These are phyloP conservation scores for Halocynthia aurantium DNA, from an alignment of 23 tunicate genomes.

Conservation along the genomic window DNA sequence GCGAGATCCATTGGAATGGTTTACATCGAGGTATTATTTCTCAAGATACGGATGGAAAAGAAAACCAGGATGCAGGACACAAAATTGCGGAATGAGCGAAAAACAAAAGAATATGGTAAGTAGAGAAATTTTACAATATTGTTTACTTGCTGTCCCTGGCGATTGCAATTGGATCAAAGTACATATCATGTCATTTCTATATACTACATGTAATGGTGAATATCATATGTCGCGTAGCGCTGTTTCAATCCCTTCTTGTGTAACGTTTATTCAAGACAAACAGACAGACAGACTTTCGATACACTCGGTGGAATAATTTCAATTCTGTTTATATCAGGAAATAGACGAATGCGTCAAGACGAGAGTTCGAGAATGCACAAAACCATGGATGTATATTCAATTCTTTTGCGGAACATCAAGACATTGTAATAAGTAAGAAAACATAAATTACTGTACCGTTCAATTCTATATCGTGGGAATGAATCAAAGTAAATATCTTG, in stretches of 20 bases:
- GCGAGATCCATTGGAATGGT: conserved; percentile 94
- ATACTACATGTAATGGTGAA: too few species aligned
- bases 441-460: neutral
- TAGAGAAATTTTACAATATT: neutral
- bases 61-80: conserved; percentile 74
- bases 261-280: too few species aligned
- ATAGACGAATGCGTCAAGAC: conserved; percentile 80
- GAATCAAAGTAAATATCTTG: too few species aligned
- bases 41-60: conserved; percentile 75
- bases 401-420: conserved; percentile 69
- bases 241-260: neutral
- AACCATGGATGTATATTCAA: conserved; percentile 67
- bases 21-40: conserved; percentile 75
- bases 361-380: conserved; percentile 33
- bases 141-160: too few species aligned
- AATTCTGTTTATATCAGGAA: conserved; percentile 19
- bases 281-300: too few species aligned
- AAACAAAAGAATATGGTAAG: conserved; percentile 57
- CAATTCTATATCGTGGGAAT: too few species aligned
- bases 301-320: neutral
- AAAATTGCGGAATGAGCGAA: conserved; percentile 53
- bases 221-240: too few species aligned
- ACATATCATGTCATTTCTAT: too few species aligned
- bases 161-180: too few species aligned
- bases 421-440: conserved; percentile 49